These are phyloP conservation scores for Philereme transversata DNA, from an alignment of 2,888 invertebrate genomes.

Conservation along the genomic window DNA sequence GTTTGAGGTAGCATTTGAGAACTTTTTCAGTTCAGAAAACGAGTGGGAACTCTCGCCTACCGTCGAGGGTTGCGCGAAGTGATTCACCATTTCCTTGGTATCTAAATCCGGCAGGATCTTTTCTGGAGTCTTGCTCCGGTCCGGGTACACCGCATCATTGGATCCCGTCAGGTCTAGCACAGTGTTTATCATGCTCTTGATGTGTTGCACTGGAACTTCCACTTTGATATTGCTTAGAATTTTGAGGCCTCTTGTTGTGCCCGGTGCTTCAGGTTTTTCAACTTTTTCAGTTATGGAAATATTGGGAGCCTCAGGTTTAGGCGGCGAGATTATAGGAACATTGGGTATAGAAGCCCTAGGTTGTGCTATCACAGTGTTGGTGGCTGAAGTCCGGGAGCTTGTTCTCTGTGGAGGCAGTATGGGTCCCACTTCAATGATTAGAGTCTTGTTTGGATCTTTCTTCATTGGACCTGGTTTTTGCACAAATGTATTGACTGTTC, in stretches of 20 bases:
- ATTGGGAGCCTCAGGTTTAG: conserved; percentile 36
- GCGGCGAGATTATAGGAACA: conserved; percentile 23
- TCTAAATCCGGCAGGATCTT: conserved; percentile 75
- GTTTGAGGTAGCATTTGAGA: conserved; percentile 63
- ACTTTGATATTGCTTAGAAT: conserved; percentile 81
- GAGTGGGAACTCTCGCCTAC: conserved; percentile 62
- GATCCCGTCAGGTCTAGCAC: conserved; percentile 75
- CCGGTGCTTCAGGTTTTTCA: conserved; percentile 52
- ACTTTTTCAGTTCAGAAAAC: conserved; percentile 77
- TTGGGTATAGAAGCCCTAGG: conserved; percentile 15
- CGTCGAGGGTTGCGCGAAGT: conserved; percentile 56
- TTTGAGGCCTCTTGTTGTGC: conserved; percentile 71
- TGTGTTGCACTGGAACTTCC: conserved; percentile 79
- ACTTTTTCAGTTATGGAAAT: conserved; percentile 38
- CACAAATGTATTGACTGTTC: conserved; percentile 44
- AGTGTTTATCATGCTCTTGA: conserved; percentile 74
- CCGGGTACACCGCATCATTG: conserved; percentile 61
- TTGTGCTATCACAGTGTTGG: conserved; percentile 20
- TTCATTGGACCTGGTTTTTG: conserved; percentile 53
- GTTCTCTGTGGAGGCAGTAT: conserved; percentile 48
- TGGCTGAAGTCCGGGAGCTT: conserved; percentile 31
- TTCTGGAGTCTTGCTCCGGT: conserved; percentile 58
- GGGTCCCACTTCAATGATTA: conserved; percentile 75
- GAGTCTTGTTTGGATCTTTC: conserved; percentile 63
- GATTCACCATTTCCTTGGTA: conserved; percentile 57